Conservation (phyloP, 2,888 invertebrate genomes). For the Nasonovia ribisnigri region DNA sequence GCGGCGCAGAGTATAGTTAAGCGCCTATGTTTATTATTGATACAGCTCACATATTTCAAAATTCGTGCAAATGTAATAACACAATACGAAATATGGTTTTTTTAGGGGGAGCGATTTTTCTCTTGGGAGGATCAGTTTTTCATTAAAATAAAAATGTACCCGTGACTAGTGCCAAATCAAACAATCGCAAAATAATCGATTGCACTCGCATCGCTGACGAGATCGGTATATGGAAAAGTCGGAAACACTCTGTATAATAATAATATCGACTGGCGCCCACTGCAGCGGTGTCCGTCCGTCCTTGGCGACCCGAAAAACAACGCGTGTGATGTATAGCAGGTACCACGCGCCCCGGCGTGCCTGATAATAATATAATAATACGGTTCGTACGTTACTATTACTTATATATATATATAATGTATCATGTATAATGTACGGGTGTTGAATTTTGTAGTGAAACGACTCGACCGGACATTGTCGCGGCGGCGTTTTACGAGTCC, state of each 20-base stretch:
- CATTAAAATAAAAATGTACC: not conserved
- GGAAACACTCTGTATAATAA: not conserved
- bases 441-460: not conserved
- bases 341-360: not conserved
- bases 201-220: not conserved
- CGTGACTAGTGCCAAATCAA: too few relatives aligned
- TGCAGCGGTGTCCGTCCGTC: not conserved
- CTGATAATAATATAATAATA: not conserved
- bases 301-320: not conserved
- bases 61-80: not conserved
- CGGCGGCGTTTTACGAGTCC: conserved; percentile 34
- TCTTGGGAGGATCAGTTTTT: not conserved
- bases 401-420: too few relatives aligned
- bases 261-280: not conserved
- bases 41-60: not conserved
- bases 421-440: not conserved
- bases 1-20: too few relatives aligned
- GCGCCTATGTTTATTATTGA: not conserved
- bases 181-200: not conserved
- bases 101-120: not conserved
- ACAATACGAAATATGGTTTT: not conserved
- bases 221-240: not conserved
- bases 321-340: not conserved
- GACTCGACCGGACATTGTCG: conserved; percentile 21
- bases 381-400: not conserved